These are phyloP conservation scores for Taphrorychus bicolor DNA, from an alignment of 2,888 invertebrate genomes.

Conservation along the genomic window DNA sequence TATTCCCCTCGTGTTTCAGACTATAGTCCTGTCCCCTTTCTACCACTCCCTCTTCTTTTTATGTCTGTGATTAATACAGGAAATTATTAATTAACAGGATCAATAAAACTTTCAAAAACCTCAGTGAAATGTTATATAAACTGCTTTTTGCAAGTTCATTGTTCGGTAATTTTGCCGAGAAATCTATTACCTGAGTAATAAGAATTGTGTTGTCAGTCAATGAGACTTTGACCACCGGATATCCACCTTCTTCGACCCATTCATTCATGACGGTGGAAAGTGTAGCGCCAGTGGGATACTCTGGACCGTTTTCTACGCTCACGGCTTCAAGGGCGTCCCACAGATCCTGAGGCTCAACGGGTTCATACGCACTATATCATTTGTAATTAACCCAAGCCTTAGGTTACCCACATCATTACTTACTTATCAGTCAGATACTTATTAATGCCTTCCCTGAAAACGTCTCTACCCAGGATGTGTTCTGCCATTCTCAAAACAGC, in stretches of 20 bases:
- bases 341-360: conserved; percentile 24
- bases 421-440: conserved; percentile 30
- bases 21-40: no score
- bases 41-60: no score
- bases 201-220: conserved; percentile 7
- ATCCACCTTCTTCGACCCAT: conserved; percentile 33
- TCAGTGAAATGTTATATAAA: no score
- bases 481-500: conserved; percentile 35
- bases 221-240: conserved; percentile 34
- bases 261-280: conserved; percentile 26
- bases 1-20: no score
- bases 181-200: conserved; percentile 30
- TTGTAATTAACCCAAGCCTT: no score
- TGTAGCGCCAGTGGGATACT: background rate
- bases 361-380: conserved; percentile 22
- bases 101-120: no score
- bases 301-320: conserved; percentile 1
- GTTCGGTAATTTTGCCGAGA: no score
- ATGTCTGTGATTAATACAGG: no score
- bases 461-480: conserved; percentile 23
- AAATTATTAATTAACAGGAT: no score
- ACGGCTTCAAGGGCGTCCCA: conserved; percentile 15
- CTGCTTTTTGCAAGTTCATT: no score
- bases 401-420: no score
- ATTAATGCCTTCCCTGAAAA: conserved; percentile 22